These are phyloP conservation scores for Eriocheir sinensis DNA, from an alignment of 1,140 invertebrate genomes.

Conservation along the genomic window DNA sequence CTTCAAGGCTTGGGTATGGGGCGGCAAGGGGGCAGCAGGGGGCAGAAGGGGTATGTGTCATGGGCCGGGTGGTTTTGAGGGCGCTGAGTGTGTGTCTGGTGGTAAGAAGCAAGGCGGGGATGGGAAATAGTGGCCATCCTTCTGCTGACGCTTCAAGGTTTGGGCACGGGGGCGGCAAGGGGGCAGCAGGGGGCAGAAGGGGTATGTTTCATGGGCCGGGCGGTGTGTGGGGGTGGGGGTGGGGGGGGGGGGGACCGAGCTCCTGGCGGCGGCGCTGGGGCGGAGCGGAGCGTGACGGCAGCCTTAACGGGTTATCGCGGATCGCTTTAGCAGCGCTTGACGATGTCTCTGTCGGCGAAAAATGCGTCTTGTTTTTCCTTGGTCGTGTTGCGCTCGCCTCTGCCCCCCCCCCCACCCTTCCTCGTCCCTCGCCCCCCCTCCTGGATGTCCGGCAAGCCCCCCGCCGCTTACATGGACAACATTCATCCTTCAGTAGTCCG, in stretches of 20 bases:
- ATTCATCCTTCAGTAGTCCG: background rate
- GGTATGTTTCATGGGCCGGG: background rate
- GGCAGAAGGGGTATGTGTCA: no score
- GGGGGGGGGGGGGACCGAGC: background rate
- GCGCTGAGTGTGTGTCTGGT: no score
- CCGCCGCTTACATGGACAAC: background rate
- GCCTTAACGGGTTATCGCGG: conserved; percentile 44
- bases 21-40: background rate
- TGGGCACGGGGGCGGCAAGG: background rate
- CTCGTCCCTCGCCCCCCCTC: background rate
- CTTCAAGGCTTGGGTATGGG: no score
- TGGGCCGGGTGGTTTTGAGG: no score
- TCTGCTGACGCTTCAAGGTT: background rate
- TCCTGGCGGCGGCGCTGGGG: background rate
- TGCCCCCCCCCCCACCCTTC: background rate
- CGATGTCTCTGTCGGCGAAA: conserved; percentile 59
- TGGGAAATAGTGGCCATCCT: no score
- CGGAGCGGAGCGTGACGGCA: conserved; percentile 41
- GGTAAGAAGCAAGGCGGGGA: no score
- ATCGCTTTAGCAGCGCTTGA: conserved; percentile 57
- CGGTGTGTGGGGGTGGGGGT: background rate
- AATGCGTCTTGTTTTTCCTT: conserved; percentile 48
- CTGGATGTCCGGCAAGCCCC: background rate
- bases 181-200: background rate
- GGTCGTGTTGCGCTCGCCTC: background rate